phyloP scores from a whole-genome alignment of 2,888 invertebrate genomes.

The Sinelater perroti region DNA sequence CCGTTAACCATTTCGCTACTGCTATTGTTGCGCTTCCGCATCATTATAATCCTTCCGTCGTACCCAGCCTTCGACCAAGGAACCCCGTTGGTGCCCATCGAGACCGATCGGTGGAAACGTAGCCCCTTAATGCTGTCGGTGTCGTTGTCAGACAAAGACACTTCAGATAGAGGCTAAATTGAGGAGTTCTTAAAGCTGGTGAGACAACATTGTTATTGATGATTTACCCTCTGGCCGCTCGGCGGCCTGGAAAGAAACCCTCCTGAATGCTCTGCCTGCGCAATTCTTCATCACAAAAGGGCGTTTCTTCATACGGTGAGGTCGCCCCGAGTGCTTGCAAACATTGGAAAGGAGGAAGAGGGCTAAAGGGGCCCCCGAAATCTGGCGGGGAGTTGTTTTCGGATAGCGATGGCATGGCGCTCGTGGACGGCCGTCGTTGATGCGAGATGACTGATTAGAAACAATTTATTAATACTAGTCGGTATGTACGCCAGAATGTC shows the following conservation, averaged over 20 bases:
- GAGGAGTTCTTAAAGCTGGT: neutral
- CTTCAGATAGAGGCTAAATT: slow-evolving; percentile 64
- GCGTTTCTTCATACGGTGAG: slow-evolving; percentile 49
- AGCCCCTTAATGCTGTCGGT: slow-evolving; percentile 65
- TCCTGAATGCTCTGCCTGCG: slow-evolving; percentile 61
- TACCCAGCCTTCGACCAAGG: slow-evolving; percentile 68
- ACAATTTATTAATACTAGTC: neutral
- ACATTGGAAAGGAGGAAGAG: slow-evolving; percentile 69
- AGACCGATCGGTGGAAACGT: slow-evolving; percentile 85
- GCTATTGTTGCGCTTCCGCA: slow-evolving; percentile 75
- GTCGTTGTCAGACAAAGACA: slow-evolving; percentile 65
- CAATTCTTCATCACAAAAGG: slow-evolving; percentile 62
- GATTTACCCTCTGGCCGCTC: slow-evolving; percentile 59
- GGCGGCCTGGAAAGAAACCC: slow-evolving; percentile 47
- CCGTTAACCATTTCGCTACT: slow-evolving; percentile 70
- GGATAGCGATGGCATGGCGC: slow-evolving; percentile 64
- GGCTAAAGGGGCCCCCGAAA: slow-evolving; percentile 64
- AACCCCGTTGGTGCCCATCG: slow-evolving; percentile 79
- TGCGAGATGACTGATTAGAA: slow-evolving; percentile 45
- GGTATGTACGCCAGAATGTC: neutral
- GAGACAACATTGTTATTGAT: neutral
- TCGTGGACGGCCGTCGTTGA: slow-evolving; percentile 53
- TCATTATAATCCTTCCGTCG: slow-evolving; percentile 67
- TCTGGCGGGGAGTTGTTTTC: slow-evolving; percentile 68
- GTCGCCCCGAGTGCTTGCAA: slow-evolving; percentile 63